Evolutionary conservation across 2,888 invertebrate species (phyloP), one percentile per base, ranked within the genome.

Genomic region (Clistopyga incitator): DNA sequence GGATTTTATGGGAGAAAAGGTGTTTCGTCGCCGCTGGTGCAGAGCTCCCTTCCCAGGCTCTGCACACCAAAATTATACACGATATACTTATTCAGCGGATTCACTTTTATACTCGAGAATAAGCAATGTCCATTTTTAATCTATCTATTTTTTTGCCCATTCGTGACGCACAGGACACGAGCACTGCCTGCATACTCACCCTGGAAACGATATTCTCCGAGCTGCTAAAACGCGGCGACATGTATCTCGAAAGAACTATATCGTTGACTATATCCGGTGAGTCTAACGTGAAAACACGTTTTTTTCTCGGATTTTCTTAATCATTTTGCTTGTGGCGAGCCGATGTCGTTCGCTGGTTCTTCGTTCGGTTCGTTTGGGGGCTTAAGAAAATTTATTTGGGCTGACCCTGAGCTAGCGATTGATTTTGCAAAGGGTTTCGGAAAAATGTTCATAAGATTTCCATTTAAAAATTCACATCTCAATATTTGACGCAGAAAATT

Each of bases 171-270:
- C 79, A 92, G 92, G 90, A 91, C 64, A 88, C 89, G 6, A 89
- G 90, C 45, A 94, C 94, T 85, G 94, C 96, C 76, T 94, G 95
- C 85, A 93, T 97, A 87, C 94, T 96, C 68, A 95, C 96, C 23
- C 91, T 97, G 85, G 97, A 97, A 93, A 94, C 96, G 64, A 95
- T 97, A 90, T 97, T 97, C 90, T 94, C 94, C 25, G 96, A 95
- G 89, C 92, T 97, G 75, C 91, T 97, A 20, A 96, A 95, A 90
- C 94, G 96, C 82, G 95, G 95, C 50, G 95, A 96, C 87, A 95
- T 97, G 94, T 94, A 94, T 81, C 94, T 95, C 83, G 95, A 95
- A 91, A 88, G 87, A 64, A 90, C 91, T 10, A 92, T 93, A 87
- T 82, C 90, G 1, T 88, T 92, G 3, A 89, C 91, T 2, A 90